phyloP scores from a whole-genome alignment of 2,888 invertebrate genomes.

The Rapana venosa region DNA sequence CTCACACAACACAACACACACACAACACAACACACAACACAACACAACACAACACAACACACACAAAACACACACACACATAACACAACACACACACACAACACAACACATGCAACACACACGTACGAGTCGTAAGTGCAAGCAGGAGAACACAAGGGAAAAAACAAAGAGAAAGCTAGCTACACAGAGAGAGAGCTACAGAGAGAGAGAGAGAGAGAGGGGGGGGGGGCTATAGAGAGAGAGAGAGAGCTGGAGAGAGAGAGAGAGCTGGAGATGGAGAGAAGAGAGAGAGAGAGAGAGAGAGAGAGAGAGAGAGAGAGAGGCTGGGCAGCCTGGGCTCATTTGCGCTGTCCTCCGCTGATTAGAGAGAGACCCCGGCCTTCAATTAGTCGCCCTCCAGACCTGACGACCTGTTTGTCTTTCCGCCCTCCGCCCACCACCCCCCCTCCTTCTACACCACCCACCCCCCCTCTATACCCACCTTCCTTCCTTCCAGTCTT shows the following conservation, averaged over 20 bases:
- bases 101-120: no score
- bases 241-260: not conserved
- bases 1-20: slow-evolving; percentile 24
- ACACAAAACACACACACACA: slow-evolving; percentile 25
- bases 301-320: not conserved
- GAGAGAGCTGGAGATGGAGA: not conserved
- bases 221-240: not conserved
- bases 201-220: not conserved
- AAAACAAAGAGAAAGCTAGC: not conserved
- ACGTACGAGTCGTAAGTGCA: no score
- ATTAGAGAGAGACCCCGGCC: not conserved
- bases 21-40: not conserved
- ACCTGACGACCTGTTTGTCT: not conserved
- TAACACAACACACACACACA: not conserved
- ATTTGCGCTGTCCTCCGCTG: not conserved
- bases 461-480: no score
- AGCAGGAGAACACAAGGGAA: not conserved
- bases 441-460: no score
- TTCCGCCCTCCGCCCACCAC: not conserved
- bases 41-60: not conserved
- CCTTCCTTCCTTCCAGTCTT: no score
- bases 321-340: not conserved
- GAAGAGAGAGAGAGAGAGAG: not conserved
- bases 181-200: not conserved
- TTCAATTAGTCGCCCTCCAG: not conserved